phyloP scores from a whole-genome alignment of 2,113 vertebrate genomes.

The Callaeas wilsoni region DNA sequence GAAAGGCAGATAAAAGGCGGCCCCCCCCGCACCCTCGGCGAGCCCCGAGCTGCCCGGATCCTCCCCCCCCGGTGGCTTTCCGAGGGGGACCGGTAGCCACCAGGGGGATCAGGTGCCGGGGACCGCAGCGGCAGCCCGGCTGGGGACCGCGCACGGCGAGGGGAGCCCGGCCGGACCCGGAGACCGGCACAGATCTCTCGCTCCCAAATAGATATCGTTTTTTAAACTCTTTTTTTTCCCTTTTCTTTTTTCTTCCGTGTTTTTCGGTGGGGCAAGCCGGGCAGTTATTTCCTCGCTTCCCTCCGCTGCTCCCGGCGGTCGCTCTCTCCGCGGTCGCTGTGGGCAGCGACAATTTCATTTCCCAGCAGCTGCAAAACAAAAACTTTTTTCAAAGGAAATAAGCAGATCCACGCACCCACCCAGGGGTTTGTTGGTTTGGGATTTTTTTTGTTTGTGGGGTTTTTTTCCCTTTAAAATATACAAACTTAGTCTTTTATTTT shows the following conservation, averaged over 20 bases:
- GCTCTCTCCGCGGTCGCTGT: neutral
- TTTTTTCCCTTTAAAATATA: neutral
- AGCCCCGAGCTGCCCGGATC: neutral
- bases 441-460: neutral
- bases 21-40: neutral
- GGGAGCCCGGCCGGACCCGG: neutral
- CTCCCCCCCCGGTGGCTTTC: neutral
- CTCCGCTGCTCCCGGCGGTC: neutral
- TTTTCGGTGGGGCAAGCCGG: neutral
- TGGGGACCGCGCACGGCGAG: neutral
- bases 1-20: neutral
- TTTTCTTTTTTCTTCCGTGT: neutral
- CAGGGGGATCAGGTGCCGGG: constrained; percentile 53
- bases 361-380: constrained; percentile 35
- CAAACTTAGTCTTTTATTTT: neutral
- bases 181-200: neutral
- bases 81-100: constrained; percentile 12
- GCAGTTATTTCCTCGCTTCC: neutral
- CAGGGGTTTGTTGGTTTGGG: neutral
- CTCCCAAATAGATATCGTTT: neutral
- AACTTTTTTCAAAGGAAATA: constrained; percentile 41
- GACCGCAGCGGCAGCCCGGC: neutral
- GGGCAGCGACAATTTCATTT: constrained; percentile 38
- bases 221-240: neutral
- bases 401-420: neutral